These are phyloP conservation scores for Thaleichthys pacificus DNA, from an alignment of 2,797 vertebrate species.

Conservation along the genomic window DNA sequence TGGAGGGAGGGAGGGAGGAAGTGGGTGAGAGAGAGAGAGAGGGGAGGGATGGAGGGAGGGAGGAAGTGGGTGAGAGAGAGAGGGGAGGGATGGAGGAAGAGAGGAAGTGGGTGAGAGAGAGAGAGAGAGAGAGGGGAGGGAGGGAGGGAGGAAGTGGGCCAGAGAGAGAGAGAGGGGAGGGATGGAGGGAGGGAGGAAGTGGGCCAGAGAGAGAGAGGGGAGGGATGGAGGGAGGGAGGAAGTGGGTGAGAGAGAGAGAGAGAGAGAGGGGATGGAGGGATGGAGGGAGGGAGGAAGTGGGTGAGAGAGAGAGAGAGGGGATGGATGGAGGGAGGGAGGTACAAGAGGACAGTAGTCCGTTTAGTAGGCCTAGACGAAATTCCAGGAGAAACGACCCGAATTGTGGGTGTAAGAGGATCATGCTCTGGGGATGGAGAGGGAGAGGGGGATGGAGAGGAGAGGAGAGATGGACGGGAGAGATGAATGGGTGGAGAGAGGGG, in stretches of 20 bases:
- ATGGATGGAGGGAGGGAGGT: not conserved
- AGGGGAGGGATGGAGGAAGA: not conserved
- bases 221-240: too few species aligned
- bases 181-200: too few species aligned
- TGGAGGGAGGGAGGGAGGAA: not conserved
- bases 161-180: too few species aligned
- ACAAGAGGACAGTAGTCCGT: too few species aligned
- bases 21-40: too few species aligned
- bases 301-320: not conserved
- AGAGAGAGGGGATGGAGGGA: too few species aligned
- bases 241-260: too few species aligned
- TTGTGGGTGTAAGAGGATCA: constrained; percentile 37
- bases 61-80: not conserved
- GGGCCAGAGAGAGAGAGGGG: too few species aligned
- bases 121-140: too few species aligned
- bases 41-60: not conserved
- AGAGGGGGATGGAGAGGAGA: constrained; percentile 15
- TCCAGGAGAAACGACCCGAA: constrained; percentile 2
- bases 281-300: too few species aligned
- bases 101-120: too few species aligned
- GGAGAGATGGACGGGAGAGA: constrained; percentile 16
- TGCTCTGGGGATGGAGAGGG: constrained; percentile 11
- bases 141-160: too few species aligned
- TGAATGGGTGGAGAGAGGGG: constrained; percentile 7
- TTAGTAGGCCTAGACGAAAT: constrained; percentile 17